These are phyloP conservation scores for Isurus oxyrinchus DNA, from an alignment of 2,113 vertebrate genomes.

Conservation along the genomic window DNA sequence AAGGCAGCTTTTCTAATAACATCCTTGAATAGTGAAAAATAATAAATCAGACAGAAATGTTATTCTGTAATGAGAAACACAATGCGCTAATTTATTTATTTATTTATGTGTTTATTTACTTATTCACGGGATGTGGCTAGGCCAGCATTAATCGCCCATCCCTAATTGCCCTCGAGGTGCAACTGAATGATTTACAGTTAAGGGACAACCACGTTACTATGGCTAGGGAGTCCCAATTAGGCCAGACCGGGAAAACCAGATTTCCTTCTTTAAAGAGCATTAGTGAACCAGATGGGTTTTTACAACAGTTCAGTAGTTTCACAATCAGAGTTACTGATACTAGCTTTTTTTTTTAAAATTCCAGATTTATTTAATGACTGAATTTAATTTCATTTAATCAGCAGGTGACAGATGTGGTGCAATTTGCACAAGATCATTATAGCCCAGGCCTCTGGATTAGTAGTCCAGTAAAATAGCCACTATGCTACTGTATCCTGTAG, in stretches of 20 bases:
- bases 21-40: neutral
- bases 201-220: neutral
- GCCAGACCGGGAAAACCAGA: too few relatives aligned
- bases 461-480: neutral
- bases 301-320: neutral
- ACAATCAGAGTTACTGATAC: neutral
- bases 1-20: neutral
- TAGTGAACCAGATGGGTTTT: neutral
- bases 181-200: neutral
- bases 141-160: neutral
- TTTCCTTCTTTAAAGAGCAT: too few relatives aligned
- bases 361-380: neutral
- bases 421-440: neutral
- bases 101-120: neutral
- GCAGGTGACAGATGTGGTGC: neutral
- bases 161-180: neutral
- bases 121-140: neutral
- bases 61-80: neutral
- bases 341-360: neutral
- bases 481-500: neutral
- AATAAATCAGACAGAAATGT: neutral
- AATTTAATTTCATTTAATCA: neutral
- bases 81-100: too few relatives aligned
- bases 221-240: too few relatives aligned
- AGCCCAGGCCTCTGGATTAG: neutral